These are phyloP conservation scores for Scyliorhinus canicula DNA, from an alignment of 2,797 vertebrate genomes.

Conservation along the genomic window DNA sequence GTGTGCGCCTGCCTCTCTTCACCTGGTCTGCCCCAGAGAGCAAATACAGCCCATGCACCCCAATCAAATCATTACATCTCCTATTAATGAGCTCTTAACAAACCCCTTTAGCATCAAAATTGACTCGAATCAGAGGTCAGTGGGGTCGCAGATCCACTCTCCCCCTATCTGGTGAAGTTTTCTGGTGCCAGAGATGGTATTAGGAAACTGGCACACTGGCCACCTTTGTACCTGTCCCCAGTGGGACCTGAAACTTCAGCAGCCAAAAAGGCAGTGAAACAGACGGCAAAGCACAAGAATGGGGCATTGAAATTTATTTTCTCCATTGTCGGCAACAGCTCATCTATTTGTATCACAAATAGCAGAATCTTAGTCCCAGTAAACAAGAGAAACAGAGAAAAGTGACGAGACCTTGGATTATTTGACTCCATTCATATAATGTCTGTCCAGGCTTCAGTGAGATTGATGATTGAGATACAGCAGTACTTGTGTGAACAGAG, in stretches of 20 bases:
- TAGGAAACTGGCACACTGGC: no score
- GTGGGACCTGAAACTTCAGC: not conserved
- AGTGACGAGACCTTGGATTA: not conserved
- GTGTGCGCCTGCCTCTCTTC: no score
- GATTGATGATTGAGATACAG: not conserved
- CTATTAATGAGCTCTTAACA: no score
- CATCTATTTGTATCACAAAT: not conserved
- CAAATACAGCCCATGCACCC: no score
- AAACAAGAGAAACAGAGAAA: not conserved
- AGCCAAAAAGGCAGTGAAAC: not conserved
- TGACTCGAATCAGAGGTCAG: no score
- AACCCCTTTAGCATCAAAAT: no score
- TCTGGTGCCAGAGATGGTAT: no score
- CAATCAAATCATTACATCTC: no score
- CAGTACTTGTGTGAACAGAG: not conserved
- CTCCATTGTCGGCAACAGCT: not conserved
- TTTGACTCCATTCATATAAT: not conserved
- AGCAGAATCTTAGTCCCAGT: not conserved
- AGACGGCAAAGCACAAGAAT: not conserved
- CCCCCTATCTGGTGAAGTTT: no score
- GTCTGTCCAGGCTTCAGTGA: not conserved
- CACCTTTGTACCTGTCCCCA: no score
- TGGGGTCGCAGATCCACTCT: no score
- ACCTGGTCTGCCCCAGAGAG: no score
- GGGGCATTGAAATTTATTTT: not conserved